A percentile compares a stretch with the other conserved stretches of the same genome.
phyloP scores from a whole-genome alignment of 2,113 vertebrate species.

The Xiphophorus hellerii region DNA sequence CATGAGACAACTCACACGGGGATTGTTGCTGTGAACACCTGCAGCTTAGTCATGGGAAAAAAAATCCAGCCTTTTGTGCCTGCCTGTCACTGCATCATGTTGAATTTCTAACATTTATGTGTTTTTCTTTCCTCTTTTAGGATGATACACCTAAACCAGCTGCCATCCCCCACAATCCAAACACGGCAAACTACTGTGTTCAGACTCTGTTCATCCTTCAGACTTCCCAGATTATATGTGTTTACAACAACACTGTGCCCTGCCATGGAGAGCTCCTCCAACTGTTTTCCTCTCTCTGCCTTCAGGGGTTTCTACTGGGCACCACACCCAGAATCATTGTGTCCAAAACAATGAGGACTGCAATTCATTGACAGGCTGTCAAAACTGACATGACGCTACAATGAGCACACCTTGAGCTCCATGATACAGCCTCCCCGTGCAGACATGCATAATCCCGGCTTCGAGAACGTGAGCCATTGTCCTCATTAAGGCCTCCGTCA shows the following conservation, averaged over 20 bases:
- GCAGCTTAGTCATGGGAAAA: constrained; percentile 36
- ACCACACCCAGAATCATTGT: constrained; percentile 53
- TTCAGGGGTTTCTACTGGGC: constrained; percentile 31
- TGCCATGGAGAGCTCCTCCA: constrained; percentile 27
- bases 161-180: constrained; percentile 5
- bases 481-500: constrained; percentile 38
- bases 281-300: constrained; percentile 30
- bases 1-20: constrained; percentile 25
- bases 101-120: constrained; percentile 26
- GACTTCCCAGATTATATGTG: constrained; percentile 12
- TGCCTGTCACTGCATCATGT: constrained; percentile 30
- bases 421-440: constrained; percentile 1
- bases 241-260: constrained; percentile 26
- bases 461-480: constrained; percentile 22
- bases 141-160: background rate
- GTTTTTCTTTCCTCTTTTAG: background rate
- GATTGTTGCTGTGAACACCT: constrained; percentile 46
- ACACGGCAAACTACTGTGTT: constrained; percentile 9
- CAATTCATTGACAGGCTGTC: constrained; percentile 44
- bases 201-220: constrained; percentile 4
- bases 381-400: constrained; percentile 26
- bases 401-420: constrained; percentile 22
- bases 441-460: constrained; percentile 43
- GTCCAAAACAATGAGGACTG: constrained; percentile 31
- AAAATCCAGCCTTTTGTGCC: constrained; percentile 19